Base-by-base conservation (phyloP, 92 coral and sea anemone genomes). In the Blastomussa wellsi region DNA sequence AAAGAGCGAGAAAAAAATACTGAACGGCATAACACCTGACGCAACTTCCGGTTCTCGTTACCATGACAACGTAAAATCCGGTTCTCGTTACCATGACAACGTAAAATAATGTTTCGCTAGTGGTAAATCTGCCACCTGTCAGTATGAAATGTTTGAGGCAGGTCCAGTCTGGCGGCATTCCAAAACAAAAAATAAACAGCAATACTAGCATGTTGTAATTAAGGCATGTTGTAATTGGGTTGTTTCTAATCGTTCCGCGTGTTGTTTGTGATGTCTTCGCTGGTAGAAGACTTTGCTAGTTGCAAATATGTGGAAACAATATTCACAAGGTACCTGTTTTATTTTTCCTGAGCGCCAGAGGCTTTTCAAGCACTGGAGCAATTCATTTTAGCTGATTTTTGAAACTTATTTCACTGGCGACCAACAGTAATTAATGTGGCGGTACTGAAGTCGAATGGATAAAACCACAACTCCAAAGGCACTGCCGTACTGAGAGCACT, bases 51-150 rank as follows among this genome's bases (percentile, higher is more conserved):
- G 68, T 72, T 49, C 37, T 53, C 26, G 28, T 51, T 16, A 55
- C 79, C 78, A 72, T 71, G 70, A 16, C 86, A 82, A 82, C 86
- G 15, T 28, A n/a, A 31, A 29, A 31, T 22, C n/a, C n/a, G n/a
- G n/a, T n/a, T n/a, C n/a, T 52, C 26, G 28, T 51, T 16, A 55
- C 79, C 78, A 72, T 71, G 70, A 16, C 86, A 82, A 82, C 86
- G 15, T 28, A n/a, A 31, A 29, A 31, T 22, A 15, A 26, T 19
- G n/a, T 41, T 80, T 22, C 38, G 75, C 48, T 70, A 38, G 44
- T 70, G 44, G 16, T 26, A 4, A 24, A 35, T 37, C n/a, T 36
- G 48, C 75, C 75, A 70, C 75, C 75, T 70, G 75, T 33, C 13
- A 70, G 74, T 17, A 5, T 14, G 6, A 8, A 69, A 37, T 70